Evolutionary conservation across 2,888 invertebrate species (phyloP), one percentile per base, ranked within the genome.

Genomic region (Scrobipalpa atriplicella): DNA sequence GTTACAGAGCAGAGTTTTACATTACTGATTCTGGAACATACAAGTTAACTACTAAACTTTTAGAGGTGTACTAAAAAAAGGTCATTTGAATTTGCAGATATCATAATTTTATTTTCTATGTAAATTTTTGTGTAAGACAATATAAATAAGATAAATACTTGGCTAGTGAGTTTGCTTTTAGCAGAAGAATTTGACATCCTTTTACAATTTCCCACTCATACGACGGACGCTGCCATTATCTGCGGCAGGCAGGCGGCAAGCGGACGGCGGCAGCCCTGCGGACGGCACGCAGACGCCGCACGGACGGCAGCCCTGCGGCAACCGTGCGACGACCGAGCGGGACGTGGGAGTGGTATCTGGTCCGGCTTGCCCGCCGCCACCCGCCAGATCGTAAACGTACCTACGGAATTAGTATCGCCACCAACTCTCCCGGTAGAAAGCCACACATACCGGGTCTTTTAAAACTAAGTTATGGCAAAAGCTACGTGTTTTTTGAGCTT

Each of bases 321-420:
- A 19, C 16, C 19, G 18, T 19, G 10, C 52, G 9, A 19, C 19
- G 19, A 10, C 11, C 13, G 71, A 67, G 43, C 71, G 71, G 74
- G 81, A 86, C 89, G 90, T 89, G 90, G 90, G 90, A 88, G 84
- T 80, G 83, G 84, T 86, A 87, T 90, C 87, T 88, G 88, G 86
- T 77, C 76, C 81, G 80, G 79, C 77, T 18, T 9, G 18, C 18
- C 18, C 52, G 8, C 16, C 52, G 52, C 54, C 19, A 19, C 54
- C 54, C 29, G 71, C 43, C 68, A 78, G 83, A 21, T 89, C 92
- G 89, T 92, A 90, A 92, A 92, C 86, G 82, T 76, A 82, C 86
- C 82, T 76, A 82, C 86, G 77, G 83, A 89, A 89, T 91, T 90
- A 90, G 90, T 85, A 52, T 19, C 52, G 19, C 19, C 19, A 21